Conservation (phyloP, 2,797 vertebrate genomes). For the Dendrocincla tyrannina region DNA sequence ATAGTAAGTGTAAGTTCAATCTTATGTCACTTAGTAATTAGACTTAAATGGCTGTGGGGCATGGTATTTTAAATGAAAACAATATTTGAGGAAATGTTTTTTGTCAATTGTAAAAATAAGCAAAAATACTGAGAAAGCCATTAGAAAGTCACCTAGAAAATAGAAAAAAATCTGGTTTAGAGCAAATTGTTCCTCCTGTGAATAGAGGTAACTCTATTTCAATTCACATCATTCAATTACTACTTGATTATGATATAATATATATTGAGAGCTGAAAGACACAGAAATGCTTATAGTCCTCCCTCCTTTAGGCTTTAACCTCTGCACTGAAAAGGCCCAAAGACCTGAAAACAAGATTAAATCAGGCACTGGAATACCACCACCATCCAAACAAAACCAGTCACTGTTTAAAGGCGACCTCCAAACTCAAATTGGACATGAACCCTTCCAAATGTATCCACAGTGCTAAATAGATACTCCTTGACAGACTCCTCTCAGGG, state of each 20-base stretch:
- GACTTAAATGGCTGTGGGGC: not conserved
- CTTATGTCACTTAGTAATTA: not conserved
- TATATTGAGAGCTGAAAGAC: not conserved
- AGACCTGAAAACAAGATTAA: not conserved
- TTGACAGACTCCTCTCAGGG: not conserved
- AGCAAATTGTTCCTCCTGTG: not conserved
- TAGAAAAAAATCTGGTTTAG: not conserved
- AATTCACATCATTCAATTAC: not conserved
- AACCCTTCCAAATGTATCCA: not conserved
- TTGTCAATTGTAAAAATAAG: not conserved
- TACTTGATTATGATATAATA: not conserved
- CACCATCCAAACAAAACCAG: not conserved
- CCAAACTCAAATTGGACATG: not conserved
- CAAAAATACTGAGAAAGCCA: not conserved
- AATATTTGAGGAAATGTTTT: not conserved
- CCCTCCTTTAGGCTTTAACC: not conserved
- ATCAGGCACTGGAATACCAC: not conserved
- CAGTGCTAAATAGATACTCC: not conserved
- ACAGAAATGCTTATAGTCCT: not conserved
- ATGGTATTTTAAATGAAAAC: not conserved
- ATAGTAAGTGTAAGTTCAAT: not conserved
- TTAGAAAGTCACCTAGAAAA: not conserved
- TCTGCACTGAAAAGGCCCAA: not conserved
- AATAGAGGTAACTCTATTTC: not conserved
- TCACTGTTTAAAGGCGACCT: not conserved